Base-by-base conservation (phyloP, 2,888 invertebrate genomes). In the Polymixis flavicincta region DNA sequence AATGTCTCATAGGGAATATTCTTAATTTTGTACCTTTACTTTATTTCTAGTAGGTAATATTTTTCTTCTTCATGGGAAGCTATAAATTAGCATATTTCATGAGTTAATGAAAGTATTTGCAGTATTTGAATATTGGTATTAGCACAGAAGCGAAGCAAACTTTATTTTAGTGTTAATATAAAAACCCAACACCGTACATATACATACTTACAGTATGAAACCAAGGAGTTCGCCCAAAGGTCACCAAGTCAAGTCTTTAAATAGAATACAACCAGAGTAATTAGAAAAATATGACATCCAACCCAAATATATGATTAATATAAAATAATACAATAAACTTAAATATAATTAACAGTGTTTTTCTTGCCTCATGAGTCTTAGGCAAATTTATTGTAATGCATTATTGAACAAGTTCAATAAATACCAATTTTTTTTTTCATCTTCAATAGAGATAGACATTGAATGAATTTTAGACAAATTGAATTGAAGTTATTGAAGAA, bases 211-310 rank as follows among this genome's bases (percentile, higher is more conserved):
- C 87, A 87, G 72, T 79, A 80, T 78, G 70, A 77, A 76, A 80
- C 78, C 78, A 76, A 84, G 87, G 52, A 81, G 82, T 72, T 71
- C 74, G 76, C 75, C 85, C 82, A 85, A 78, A 85, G 78, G 76
- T 82, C 80, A 83, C 84, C 78, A 82, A 82, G 76, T 78, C 81
- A 76, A 80, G 80, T 85, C 87, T 89, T 86, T 83, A 71, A 89
- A 89, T 85, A 87, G 78, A 88, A 84, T 82, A 84, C 71, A 77
- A 87, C 79, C 78, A 82, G 71, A 81, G 61, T 71, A 57, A 84
- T 84, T 83, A 83, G 82, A 83, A 84, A 65, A 70, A 71, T 54
- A 75, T 64, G 61, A 28, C 55, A 72, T 42, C 57, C 63, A 80
- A 54, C 69, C 84, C 78, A 59, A 61, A 76, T 45, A 65, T 45